Conservation (phyloP, 2,888 invertebrate species). For the Elegia similella region DNA sequence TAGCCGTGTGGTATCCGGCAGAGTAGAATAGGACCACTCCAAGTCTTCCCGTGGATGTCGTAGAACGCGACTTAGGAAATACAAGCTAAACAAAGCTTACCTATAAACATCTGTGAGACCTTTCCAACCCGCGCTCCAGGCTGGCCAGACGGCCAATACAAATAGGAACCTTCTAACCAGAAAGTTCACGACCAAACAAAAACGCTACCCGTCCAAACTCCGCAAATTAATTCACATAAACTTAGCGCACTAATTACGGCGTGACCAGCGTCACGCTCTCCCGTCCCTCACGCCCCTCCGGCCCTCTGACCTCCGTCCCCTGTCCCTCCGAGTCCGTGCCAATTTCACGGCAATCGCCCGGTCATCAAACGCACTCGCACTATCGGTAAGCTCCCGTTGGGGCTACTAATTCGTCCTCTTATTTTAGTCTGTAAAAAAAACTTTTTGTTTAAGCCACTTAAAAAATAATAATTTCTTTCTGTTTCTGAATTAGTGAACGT, state of each 20-base stretch:
- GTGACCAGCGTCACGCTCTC: slow-evolving; percentile 51
- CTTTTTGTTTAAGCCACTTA: neutral
- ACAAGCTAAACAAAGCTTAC: too few species aligned
- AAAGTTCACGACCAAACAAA: neutral
- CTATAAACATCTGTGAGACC: too few species aligned
- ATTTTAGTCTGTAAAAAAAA: too few species aligned
- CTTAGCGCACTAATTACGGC: slow-evolving; percentile 39
- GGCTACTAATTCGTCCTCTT: neutral
- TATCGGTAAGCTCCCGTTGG: slow-evolving; percentile 20
- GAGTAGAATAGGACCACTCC: too few species aligned
- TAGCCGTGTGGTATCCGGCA: too few species aligned
- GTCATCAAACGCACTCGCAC: slow-evolving; percentile 63
- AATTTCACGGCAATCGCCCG: slow-evolving; percentile 71
- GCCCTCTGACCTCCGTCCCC: neutral
- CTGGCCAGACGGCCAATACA: too few species aligned
- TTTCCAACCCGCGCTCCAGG: too few species aligned
- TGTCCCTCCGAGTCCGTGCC: slow-evolving; percentile 28
- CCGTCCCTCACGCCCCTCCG: neutral
- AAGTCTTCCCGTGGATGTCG: too few species aligned
- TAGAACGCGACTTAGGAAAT: too few species aligned
- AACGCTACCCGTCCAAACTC: neutral
- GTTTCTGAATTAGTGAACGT: too few species aligned
- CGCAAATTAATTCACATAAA: slow-evolving; percentile 18
- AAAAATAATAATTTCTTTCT: too few species aligned
- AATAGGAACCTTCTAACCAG: neutral